These are phyloP conservation scores for Proterorhinus semilunaris DNA, from an alignment of 2,113 vertebrate species.

Conservation along the genomic window DNA sequence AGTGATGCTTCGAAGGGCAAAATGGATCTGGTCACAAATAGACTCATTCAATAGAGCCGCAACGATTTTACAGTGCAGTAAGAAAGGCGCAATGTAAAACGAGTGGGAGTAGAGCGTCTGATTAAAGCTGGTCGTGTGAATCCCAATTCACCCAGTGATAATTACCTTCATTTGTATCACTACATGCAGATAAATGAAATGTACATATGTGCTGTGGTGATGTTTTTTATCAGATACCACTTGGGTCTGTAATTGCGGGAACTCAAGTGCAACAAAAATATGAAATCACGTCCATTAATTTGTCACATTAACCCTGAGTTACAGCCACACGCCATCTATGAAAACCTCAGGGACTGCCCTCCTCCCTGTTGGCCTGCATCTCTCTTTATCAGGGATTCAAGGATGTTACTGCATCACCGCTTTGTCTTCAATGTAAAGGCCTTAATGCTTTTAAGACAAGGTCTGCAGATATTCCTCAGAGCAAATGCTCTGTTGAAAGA, in stretches of 20 bases:
- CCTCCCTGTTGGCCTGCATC: not conserved
- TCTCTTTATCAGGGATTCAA: not conserved
- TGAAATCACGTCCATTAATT: slow-evolving; percentile 12
- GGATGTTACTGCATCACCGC: not conserved
- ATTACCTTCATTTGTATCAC: slow-evolving; percentile 27
- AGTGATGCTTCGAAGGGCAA: not conserved
- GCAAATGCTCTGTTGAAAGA: not conserved
- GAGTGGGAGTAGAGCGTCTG: not conserved
- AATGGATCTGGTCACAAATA: not conserved
- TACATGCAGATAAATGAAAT: slow-evolving; percentile 1
- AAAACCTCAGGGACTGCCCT: not conserved
- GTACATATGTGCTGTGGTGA: not conserved
- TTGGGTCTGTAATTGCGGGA: slow-evolving; percentile 19
- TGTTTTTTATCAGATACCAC: slow-evolving; percentile 1
- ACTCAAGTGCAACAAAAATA: slow-evolving; percentile 26
- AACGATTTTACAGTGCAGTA: not conserved
- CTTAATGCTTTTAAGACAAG: not conserved
- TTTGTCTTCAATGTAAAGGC: not conserved
- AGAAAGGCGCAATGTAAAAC: slow-evolving; percentile 2
- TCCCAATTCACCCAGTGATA: slow-evolving; percentile 29
- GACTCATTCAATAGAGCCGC: not conserved
- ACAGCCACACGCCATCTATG: not conserved
- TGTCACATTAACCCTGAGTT: slow-evolving; percentile 15
- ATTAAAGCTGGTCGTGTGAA: slow-evolving; percentile 40
- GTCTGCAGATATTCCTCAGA: not conserved